Percentiles rank a stretch among this genome's conserved stretches.
Conservation (phyloP, 2,113 vertebrate species). For the Psephotus haematonotus region DNA sequence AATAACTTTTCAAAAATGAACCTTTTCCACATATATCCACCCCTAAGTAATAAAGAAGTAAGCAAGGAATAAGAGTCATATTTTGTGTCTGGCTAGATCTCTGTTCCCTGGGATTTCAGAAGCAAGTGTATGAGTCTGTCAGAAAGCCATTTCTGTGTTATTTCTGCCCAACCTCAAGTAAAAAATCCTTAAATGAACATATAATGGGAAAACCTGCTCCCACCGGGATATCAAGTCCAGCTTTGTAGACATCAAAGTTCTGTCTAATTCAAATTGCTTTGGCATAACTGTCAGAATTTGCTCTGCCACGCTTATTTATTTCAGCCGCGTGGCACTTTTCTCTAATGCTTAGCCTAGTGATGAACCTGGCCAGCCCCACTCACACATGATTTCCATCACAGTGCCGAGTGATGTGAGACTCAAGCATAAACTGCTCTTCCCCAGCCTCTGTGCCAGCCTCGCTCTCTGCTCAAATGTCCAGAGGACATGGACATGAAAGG, state of each 20-base stretch:
- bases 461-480: background rate
- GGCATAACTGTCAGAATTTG: background rate
- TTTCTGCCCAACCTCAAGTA: background rate
- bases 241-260: constrained; percentile 31
- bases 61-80: background rate
- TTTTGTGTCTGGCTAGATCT: background rate
- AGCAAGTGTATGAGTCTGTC: background rate
- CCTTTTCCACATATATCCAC: background rate
- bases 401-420: background rate
- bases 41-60: background rate
- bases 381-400: background rate
- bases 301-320: background rate
- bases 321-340: background rate
- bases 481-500: background rate
- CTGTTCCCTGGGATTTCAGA: background rate
- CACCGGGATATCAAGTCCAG: background rate
- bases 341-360: background rate
- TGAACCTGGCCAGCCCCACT: background rate
- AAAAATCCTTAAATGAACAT: background rate
- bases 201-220: background rate
- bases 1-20: background rate
- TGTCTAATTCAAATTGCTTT: background rate
- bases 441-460: background rate
- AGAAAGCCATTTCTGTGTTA: background rate
- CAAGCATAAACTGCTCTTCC: background rate